phyloP scores from a whole-genome alignment of 2,113 vertebrate species.

The Varanus salvator region DNA sequence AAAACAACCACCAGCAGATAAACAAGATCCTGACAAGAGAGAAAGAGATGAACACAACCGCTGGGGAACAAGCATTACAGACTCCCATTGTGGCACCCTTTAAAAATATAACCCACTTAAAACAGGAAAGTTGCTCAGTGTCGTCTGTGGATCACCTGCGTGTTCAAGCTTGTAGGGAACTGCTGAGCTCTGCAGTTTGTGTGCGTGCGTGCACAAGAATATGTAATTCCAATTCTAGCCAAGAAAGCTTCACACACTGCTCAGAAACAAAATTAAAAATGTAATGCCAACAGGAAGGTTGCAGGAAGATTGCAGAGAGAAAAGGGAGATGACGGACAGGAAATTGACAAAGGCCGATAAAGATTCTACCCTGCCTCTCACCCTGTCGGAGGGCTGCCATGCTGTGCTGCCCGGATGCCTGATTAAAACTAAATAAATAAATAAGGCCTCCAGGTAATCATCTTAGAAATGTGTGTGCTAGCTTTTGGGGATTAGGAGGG shows the following conservation, averaged over 20 bases:
- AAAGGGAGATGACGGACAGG: slow-evolving; percentile 28
- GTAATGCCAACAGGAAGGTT: slow-evolving; percentile 14
- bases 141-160: not conserved
- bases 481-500: not conserved
- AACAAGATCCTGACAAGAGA: not conserved
- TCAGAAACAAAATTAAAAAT: slow-evolving; percentile 25
- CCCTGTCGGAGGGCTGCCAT: not conserved
- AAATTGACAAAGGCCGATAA: slow-evolving; percentile 31
- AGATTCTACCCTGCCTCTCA: slow-evolving; percentile 32
- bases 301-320: slow-evolving; percentile 23
- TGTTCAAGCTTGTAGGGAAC: not conserved
- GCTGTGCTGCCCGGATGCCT: not conserved
- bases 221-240: not conserved
- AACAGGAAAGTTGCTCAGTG: not conserved
- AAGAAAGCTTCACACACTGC: not conserved
- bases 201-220: not conserved
- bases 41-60: not conserved
- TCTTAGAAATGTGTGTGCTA: not conserved
- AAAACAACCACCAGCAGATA: not conserved
- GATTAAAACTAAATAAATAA: not conserved
- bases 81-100: not conserved
- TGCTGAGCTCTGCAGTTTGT: slow-evolving; percentile 14
- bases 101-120: slow-evolving; percentile 1
- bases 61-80: not conserved
- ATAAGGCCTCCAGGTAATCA: slow-evolving; percentile 19